phyloP scores from a whole-genome alignment of 2,797 vertebrate genomes.

The Hoplostethus atlanticus region DNA sequence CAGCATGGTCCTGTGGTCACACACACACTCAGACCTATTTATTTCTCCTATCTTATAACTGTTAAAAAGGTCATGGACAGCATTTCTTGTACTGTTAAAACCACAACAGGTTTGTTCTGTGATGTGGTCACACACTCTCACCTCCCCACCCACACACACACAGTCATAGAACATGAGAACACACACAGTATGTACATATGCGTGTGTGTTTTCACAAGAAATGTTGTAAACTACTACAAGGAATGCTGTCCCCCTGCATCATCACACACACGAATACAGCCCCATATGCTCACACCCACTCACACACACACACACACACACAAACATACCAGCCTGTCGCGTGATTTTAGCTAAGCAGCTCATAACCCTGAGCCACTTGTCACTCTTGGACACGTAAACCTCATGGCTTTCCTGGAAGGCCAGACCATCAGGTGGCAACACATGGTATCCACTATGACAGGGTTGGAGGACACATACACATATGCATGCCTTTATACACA shows the following conservation, averaged over 20 bases:
- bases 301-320: not conserved
- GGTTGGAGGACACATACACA: slow-evolving; percentile 11
- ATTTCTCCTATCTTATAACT: slow-evolving; percentile 21
- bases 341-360: slow-evolving; percentile 17
- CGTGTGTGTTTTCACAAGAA: not conserved
- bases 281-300: no score
- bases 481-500: slow-evolving; percentile 8
- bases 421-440: slow-evolving; percentile 34
- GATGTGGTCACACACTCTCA: slow-evolving; percentile 14
- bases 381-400: slow-evolving; percentile 41
- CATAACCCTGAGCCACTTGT: slow-evolving; percentile 35
- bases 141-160: not conserved
- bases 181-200: not conserved
- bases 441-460: slow-evolving; percentile 13
- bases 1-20: not conserved
- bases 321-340: not conserved
- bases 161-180: not conserved
- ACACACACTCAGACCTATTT: slow-evolving; percentile 26
- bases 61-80: slow-evolving; percentile 41
- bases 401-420: slow-evolving; percentile 50
- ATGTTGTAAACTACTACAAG: not conserved
- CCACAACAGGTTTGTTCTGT: slow-evolving; percentile 31
- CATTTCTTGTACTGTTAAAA: slow-evolving; percentile 14
- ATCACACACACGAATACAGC: slow-evolving; percentile 15
- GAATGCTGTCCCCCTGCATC: slow-evolving; percentile 16